phyloP scores from a whole-genome alignment of 92 coral and sea anemone species.

The Zoanthus sociatus region DNA sequence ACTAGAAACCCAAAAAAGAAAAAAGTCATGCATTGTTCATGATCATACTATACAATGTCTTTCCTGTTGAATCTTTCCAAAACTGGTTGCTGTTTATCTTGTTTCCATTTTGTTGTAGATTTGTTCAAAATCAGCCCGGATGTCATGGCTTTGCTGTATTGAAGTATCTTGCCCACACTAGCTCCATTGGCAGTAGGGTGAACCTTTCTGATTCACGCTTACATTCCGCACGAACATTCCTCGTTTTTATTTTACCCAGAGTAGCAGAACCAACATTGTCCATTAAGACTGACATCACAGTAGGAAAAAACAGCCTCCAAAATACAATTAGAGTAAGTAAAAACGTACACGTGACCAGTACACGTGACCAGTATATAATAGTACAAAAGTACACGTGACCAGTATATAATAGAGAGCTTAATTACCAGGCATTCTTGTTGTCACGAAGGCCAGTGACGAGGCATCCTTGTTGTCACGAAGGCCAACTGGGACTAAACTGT shows the following conservation, averaged over 20 bases:
- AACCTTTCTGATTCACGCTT: not conserved
- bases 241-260: not conserved
- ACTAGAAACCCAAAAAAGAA: too few species aligned
- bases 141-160: slow-evolving; percentile 1
- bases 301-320: not conserved
- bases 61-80: too few species aligned
- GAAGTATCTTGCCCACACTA: not conserved
- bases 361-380: not conserved
- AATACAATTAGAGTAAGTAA: not conserved
- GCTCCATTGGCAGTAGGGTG: slow-evolving; percentile 4
- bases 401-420: not conserved
- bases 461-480: too few species aligned
- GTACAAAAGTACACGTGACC: not conserved
- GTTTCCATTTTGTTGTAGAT: not conserved
- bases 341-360: too few species aligned
- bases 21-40: too few species aligned
- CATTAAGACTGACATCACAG: not conserved
- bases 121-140: not conserved
- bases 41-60: too few species aligned
- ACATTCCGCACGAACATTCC: not conserved
- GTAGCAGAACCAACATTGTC: not conserved
- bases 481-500: too few species aligned
- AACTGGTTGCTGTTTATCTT: not conserved
- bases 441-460: too few species aligned
- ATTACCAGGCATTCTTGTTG: too few species aligned